Percentiles rank a stretch among this genome's conserved stretches.
These are phyloP conservation scores for Prionace glauca DNA, from an alignment of 2,797 vertebrate genomes.

Conservation along the genomic window DNA sequence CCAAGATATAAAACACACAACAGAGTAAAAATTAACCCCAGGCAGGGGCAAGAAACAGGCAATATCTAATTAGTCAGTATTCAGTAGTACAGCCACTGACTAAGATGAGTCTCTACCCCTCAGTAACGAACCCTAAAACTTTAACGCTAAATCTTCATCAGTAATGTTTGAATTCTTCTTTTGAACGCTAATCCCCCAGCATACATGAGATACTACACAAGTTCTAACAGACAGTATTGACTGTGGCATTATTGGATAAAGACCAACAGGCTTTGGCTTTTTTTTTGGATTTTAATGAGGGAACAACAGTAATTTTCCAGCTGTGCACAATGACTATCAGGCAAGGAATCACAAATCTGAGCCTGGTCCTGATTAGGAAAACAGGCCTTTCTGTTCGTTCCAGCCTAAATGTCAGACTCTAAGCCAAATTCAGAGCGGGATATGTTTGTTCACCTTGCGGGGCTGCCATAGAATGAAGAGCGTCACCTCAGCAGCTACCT, in stretches of 20 bases:
- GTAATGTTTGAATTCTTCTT: not conserved
- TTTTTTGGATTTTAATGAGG: too few species aligned
- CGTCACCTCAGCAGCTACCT: too few species aligned
- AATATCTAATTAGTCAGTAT: too few species aligned
- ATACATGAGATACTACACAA: not conserved
- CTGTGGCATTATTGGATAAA: not conserved
- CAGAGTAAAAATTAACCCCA: too few species aligned
- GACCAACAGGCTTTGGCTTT: not conserved
- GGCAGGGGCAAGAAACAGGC: too few species aligned
- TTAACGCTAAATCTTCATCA: not conserved
- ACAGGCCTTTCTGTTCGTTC: not conserved
- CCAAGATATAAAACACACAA: too few species aligned
- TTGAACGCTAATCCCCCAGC: not conserved
- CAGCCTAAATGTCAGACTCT: not conserved
- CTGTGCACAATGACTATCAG: not conserved
- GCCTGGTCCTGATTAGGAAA: not conserved
- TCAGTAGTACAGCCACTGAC: too few species aligned
- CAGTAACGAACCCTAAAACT: not conserved
- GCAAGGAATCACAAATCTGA: not conserved
- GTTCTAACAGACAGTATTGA: not conserved
- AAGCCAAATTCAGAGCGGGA: not conserved
- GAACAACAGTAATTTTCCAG: not conserved
- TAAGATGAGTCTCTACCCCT: too few species aligned
- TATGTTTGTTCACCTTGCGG: not conserved
- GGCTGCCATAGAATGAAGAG: too few species aligned